Evolutionary conservation across 2,113 vertebrate genomes (phyloP), one percentile per base, ranked within the genome.

Genomic region (Petaurus breviceps): DNA sequence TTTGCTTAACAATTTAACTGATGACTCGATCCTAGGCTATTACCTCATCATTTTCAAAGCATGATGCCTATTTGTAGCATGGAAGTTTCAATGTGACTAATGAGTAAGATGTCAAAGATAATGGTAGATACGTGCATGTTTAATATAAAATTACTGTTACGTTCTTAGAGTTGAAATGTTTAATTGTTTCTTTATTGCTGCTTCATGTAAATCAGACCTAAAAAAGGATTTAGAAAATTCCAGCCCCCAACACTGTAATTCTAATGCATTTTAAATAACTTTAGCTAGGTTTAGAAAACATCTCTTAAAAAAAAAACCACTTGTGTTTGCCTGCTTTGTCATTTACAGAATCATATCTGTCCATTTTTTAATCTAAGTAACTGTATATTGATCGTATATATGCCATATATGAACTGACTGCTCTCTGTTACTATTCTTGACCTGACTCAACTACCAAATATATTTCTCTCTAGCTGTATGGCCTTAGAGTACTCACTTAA

Each of bases 1-100:
- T 84, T 84, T 84, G 68, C n/a, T n/a, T 84, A 84, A 84, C 68
- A 84, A 84, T 84, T 84, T 84, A 84, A 84, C 68, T 84, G 68
- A 84, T 84, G 68, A 90, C 92, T 94, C 51, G 92, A 94, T 25
- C 37, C 37, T 61, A 23, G 24, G 37, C 28, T 93, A 90, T 94
- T 53, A 31, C 26, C 92, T 95, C 68, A 94, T 95, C 92, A 93
- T 49, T 96, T 95, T 84, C 68, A 96, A 96, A 4, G 52, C 57
- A 92, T 90, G 93, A 43, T 43, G 95, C 95, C 97, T 94, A 49
- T 37, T 91, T 92, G 68, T 95, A 94, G 68, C 95, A 96, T 3
- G 93, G 51, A 47, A 51, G 94, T 94, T 96, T 97, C 89, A 61
- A 95, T 95, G 84, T 92, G 52, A 96, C 47, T 51, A 93, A 89